Conservation (phyloP, 2,113 vertebrate genomes). For the Carassius carassius region DNA sequence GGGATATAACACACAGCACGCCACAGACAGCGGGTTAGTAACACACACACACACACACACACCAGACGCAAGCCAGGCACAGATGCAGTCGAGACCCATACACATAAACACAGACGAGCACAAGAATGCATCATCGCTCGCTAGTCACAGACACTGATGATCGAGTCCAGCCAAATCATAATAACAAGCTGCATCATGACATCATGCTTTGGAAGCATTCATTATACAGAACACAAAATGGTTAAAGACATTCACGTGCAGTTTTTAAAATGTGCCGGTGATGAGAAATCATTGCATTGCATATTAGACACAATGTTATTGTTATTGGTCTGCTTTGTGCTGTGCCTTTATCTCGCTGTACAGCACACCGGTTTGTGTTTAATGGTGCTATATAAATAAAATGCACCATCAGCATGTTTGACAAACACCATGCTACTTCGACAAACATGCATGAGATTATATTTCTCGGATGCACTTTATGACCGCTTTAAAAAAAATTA, state of each 20-base stretch:
- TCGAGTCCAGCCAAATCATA: background rate
- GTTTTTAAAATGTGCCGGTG: background rate
- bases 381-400: background rate
- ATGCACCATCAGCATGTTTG: background rate
- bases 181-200: background rate
- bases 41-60: constrained; percentile 45
- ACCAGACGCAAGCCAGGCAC: constrained; percentile 49
- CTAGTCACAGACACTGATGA: background rate
- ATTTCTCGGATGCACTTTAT: background rate
- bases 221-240: background rate
- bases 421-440: background rate
- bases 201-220: constrained; percentile 9
- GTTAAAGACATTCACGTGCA: background rate
- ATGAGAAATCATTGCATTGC: background rate
- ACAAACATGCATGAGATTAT: background rate
- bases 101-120: constrained; percentile 27
- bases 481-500: background rate
- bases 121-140: background rate
- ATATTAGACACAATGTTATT: background rate
- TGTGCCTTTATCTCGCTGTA: too few relatives aligned
- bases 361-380: too few relatives aligned
- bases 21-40: constrained; percentile 70
- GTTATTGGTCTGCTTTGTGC: too few relatives aligned
- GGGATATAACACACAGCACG: constrained; percentile 85
- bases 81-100: constrained; percentile 2